Conservation (phyloP, 2,888 invertebrate species). For the Lamellibrachia columna region DNA sequence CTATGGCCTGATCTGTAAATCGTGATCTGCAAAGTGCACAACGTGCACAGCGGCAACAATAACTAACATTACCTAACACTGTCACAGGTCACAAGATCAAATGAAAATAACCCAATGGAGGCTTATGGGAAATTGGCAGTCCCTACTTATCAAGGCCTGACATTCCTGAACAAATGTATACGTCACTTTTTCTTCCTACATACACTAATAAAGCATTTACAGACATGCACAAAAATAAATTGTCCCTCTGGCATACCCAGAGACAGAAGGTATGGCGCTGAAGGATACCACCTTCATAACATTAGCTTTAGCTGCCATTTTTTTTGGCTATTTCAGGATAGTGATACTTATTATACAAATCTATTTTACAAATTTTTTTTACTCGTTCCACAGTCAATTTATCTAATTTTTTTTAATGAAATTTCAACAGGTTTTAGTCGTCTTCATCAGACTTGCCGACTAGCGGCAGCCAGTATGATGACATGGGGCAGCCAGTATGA, state of each 20-base stretch:
- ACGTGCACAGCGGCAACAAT: background rate
- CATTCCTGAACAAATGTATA: background rate
- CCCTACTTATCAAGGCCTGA: background rate
- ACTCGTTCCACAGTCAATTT: no score
- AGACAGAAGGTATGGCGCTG: no score
- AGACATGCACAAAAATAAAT: background rate
- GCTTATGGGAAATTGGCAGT: background rate
- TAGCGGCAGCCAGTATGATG: no score
- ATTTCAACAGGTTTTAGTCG: no score
- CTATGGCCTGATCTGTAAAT: background rate
- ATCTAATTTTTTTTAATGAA: no score
- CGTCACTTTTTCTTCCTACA: background rate
- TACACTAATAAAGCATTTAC: background rate
- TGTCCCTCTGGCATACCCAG: background rate
- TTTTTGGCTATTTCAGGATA: no score
- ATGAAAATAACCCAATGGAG: background rate
- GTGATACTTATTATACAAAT: no score
- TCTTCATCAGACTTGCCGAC: no score
- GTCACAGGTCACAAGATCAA: background rate
- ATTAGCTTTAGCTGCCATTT: no score
- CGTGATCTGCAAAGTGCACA: background rate
- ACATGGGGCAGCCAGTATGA: no score
- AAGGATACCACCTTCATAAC: no score
- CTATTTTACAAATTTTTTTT: no score
- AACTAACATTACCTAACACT: background rate